Base-by-base conservation (phyloP, 2,113 vertebrate genomes). In the Aegotheles bennettii region DNA sequence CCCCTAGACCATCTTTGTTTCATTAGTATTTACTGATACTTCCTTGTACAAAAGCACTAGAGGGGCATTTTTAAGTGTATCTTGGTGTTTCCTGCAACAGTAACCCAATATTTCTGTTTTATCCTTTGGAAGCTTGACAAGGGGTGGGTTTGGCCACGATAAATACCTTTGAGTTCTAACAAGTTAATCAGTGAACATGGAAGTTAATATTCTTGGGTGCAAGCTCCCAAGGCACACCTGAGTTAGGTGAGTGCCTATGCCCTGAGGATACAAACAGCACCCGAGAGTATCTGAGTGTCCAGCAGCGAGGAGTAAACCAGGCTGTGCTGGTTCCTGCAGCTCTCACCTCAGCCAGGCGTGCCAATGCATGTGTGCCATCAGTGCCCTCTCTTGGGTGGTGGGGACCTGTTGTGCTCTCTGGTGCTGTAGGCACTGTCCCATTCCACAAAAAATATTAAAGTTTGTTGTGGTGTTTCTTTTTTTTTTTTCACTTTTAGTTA, bases 401-500 rank as follows among this genome's bases (percentile, higher is more conserved):
- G 60, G 51, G 45, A 70, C 69, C 33, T 59, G 7, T 63, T 63
- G 59, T 90, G 25, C 53, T 79, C 38, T 64, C 53, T 48, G 23
- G 10, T 91, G 38, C 3, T 56, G 3, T 73, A 65, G 61, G 38
- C 35, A 14, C 24, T 59, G 43, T 51, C 59, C 47, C 13, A 67
- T 36, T 61, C 40, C 13, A 70, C 56, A 35, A n/a, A 65, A n/a
- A 61, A 35, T 47, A 59, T 50, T 63, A 16, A 85, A 51, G 14
- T 29, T 35, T 83, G 18, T 65, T 80, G 6, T 89, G 51, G 12
- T 1, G 1, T 53, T 38, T 76, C 15, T 19, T 53, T 45, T 36
- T 48, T 50, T 79, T 54, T 31, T 6, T 33, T 61, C 21, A 31
- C 20, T 96, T 92, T 63, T 68, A 98, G 98, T 85, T 90, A 96